Evolutionary conservation across 2,113 vertebrate genomes (phyloP).

Genomic region (Burhinus oedicnemus): DNA sequence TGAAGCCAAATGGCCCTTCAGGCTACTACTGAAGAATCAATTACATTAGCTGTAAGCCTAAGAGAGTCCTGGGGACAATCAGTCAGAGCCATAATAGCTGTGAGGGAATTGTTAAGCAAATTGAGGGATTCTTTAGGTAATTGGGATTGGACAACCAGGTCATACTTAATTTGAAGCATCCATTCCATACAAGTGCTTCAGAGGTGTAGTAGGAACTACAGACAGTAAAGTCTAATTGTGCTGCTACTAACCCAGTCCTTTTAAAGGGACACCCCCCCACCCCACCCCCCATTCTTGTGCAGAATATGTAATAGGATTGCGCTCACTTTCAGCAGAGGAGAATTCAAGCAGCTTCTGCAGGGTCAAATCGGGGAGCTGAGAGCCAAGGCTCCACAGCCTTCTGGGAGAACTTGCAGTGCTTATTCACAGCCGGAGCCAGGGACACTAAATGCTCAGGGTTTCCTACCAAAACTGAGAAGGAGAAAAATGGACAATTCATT

Average conservation of each 20-base stretch:
- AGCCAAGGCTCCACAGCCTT: neutral
- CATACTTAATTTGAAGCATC: conserved; percentile 73
- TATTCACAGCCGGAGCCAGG: neutral
- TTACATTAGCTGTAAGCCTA: conserved; percentile 69
- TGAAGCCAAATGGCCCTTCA: conserved; percentile 69
- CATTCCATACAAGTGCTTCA: conserved; percentile 66
- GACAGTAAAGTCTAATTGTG: conserved; percentile 60
- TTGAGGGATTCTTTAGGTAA: conserved; percentile 74
- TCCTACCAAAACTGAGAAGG: neutral
- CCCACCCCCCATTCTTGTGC: neutral
- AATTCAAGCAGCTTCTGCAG: conserved; percentile 24
- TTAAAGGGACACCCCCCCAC: neutral
- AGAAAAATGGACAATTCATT: neutral
- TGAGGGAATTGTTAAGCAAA: conserved; percentile 75
- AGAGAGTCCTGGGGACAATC: conserved; percentile 68
- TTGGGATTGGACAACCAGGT: conserved; percentile 72
- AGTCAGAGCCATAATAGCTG: conserved; percentile 72
- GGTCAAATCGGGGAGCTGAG: neutral
- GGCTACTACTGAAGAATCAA: conserved; percentile 71
- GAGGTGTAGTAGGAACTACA: conserved; percentile 52
- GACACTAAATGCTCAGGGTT: neutral
- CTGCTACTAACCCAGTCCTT: conserved; percentile 30
- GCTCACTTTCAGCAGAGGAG: conserved; percentile 3
- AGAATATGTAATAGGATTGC: neutral
- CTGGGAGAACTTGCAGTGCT: neutral